Percentiles rank a stretch among this genome's conserved stretches.
phyloP scores from a whole-genome alignment of 2,113 vertebrate species.

The Capreolus pygargus region DNA sequence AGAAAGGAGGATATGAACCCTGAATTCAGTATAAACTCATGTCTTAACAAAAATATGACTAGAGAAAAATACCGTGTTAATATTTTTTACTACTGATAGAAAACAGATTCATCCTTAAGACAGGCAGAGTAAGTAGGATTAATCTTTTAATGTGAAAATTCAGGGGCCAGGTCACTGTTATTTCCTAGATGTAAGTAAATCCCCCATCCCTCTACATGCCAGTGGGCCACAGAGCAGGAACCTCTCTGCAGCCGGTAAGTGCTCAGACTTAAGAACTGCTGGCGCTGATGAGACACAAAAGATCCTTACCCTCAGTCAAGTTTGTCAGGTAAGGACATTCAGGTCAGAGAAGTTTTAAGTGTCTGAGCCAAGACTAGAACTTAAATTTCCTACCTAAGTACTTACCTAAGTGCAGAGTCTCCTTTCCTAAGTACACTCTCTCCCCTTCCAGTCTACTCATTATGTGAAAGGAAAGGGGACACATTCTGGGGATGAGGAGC shows the following conservation, averaged over 20 bases:
- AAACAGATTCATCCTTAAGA: conserved; percentile 3
- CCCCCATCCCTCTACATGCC: not conserved
- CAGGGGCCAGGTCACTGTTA: not conserved
- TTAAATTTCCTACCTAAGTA: not conserved
- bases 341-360: not conserved
- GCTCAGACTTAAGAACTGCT: not conserved
- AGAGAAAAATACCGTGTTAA: not conserved
- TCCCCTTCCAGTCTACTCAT: not conserved
- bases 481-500: not conserved
- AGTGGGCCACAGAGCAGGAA: not conserved
- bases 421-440: not conserved
- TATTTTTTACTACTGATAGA: not conserved
- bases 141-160: conserved; percentile 29
- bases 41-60: not conserved
- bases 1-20: not conserved
- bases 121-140: not conserved
- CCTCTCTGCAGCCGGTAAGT: not conserved
- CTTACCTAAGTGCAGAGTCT: not conserved
- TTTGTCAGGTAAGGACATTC: not conserved
- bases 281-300: not conserved
- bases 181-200: not conserved
- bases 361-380: not conserved
- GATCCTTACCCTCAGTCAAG: not conserved
- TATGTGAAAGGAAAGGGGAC: not conserved
- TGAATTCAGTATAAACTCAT: not conserved